Percentiles rank a stretch among this genome's conserved stretches.
Evolutionary conservation across 1,140 invertebrate genomes (phyloP).

Genomic region (Lethrus apterus): DNA sequence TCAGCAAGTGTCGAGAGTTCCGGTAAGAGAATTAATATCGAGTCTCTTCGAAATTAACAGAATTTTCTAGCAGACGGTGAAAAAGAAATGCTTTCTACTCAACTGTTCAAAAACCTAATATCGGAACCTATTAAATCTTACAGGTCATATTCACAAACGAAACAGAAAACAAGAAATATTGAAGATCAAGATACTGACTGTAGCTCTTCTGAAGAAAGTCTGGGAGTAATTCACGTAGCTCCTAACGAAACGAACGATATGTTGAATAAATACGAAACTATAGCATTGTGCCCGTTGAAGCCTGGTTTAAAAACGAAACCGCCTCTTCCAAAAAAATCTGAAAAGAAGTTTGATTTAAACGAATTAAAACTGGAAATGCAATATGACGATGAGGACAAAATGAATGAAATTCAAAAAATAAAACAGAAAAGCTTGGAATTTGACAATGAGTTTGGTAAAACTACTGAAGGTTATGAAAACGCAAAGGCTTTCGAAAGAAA

Average conservation of each 20-base stretch:
- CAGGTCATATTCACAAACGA: slow-evolving; percentile 7
- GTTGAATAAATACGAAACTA: neutral
- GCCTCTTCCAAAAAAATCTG: slow-evolving; percentile 26
- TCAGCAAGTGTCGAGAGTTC: too few species aligned
- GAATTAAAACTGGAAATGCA: neutral
- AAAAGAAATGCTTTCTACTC: slow-evolving; percentile 26
- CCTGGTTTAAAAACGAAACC: slow-evolving; percentile 28
- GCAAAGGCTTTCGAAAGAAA: neutral
- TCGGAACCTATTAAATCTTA: slow-evolving; percentile 29
- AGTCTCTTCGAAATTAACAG: neutral
- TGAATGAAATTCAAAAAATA: slow-evolving; percentile 12
- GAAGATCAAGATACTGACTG: neutral
- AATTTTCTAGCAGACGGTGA: slow-evolving; percentile 19
- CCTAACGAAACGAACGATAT: neutral
- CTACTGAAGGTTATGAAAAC: neutral
- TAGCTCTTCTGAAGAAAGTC: neutral
- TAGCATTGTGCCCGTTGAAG: slow-evolving; percentile 6
- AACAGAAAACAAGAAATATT: neutral
- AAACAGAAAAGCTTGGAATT: slow-evolving; percentile 3
- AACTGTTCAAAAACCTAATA: slow-evolving; percentile 28
- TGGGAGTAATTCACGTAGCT: neutral
- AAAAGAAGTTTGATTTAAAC: slow-evolving; percentile 8
- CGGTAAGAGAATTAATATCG: slow-evolving; percentile 14
- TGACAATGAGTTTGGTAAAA: slow-evolving; percentile 5
- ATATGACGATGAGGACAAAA: neutral